Evolutionary conservation across 2,797 vertebrate species (phyloP).

Genomic region (Falco novaeseelandiae): DNA sequence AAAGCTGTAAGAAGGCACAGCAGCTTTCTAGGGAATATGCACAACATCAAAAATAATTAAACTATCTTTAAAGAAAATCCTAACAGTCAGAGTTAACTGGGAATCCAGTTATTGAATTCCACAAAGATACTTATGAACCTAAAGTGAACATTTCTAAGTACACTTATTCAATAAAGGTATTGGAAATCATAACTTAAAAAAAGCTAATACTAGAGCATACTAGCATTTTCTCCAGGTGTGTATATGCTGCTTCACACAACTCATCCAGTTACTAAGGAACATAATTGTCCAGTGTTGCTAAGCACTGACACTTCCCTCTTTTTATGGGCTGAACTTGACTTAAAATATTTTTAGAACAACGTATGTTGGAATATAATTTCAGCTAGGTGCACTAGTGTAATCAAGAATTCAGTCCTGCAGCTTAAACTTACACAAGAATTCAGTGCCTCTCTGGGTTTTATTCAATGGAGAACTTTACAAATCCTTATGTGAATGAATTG

Average conservation of each 20-base stretch:
- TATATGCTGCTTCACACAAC: background rate
- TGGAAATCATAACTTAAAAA: background rate
- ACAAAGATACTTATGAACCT: background rate
- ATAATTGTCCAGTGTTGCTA: background rate
- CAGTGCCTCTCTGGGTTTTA: background rate
- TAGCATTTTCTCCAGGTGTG: background rate
- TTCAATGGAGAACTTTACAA: background rate
- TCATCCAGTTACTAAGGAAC: background rate
- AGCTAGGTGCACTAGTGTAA: background rate
- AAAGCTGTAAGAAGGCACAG: background rate
- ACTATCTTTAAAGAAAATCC: background rate
- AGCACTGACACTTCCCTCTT: background rate
- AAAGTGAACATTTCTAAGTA: background rate
- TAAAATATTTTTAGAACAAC: background rate
- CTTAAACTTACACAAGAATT: background rate
- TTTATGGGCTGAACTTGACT: background rate
- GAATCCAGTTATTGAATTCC: background rate
- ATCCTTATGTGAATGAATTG: background rate
- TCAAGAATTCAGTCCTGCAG: background rate
- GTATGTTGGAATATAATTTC: background rate
- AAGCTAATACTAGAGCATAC: background rate
- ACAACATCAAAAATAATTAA: background rate
- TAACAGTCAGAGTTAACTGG: background rate
- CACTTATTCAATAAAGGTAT: background rate
- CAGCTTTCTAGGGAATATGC: background rate